Evolutionary conservation across 2,113 vertebrate genomes (phyloP), one percentile per base, ranked within the genome.

Genomic region (Campylomormyrus tamandua): DNA sequence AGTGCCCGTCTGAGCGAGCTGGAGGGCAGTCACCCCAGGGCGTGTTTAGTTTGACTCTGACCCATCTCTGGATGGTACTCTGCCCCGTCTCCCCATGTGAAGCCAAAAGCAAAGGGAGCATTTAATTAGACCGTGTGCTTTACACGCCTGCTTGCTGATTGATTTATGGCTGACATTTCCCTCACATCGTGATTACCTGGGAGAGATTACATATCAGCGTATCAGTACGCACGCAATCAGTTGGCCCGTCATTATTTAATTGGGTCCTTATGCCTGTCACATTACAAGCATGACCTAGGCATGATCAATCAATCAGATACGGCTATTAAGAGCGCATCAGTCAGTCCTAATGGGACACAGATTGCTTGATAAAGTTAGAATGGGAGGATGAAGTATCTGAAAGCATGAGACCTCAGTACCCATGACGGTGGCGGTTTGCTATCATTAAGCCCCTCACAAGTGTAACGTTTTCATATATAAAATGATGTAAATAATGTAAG

Each of bases 111-210:
- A 39, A 46, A 39, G 87, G 74, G 27, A 6, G 11, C 24, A 0
- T 42, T 35, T 50, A 80, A 48, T 52, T 49, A 52, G 46, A 52
- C n/a, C 48, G 2, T 50, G 4, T 48, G 9, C 10, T 42, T 70
- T 24, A 50, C 70, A 21, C 19, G 0, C 74, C 27, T 21, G 70
- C 35, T 52, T 45, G 27, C 74, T 83, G 70, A 19, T 31, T 80
- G 49, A 83, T 83, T 89, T 77, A 89, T 80, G 77, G 50, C 48
- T 89, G 88, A 83, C 88, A 89, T 89, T 89, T 89, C 49, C 4
- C 74, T 83, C 10, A 7, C 35, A 53, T 53, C 49, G 80, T 21
- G 17, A 83, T 83, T 83, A 83, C 88, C 88, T 45, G 49, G 88
- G 50, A 83, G 74, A 50, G 31, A 53, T 45, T 42, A 83, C 49